Evolutionary conservation across 2,888 invertebrate genomes (phyloP).

Genomic region (Amblyteles armatorius): DNA sequence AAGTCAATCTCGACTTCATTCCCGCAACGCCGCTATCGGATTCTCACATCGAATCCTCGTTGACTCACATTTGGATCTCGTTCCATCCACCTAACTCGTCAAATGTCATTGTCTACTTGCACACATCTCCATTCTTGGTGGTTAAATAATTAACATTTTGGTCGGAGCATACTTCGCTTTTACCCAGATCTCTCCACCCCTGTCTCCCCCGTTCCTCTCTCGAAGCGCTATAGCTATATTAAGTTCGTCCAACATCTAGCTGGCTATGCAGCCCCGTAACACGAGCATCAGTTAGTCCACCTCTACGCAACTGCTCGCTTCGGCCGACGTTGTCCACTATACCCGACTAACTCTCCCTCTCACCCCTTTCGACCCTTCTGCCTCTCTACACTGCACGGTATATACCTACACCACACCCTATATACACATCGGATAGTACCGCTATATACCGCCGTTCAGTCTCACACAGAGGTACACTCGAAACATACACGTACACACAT

Average conservation of each 20-base stretch:
- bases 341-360: conserved; percentile 67
- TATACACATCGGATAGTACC: conserved; percentile 28
- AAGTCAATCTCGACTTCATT: neutral
- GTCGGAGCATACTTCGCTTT: conserved; percentile 76
- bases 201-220: conserved; percentile 66
- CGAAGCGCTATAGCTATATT: conserved; percentile 73
- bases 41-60: neutral
- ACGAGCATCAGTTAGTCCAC: conserved; percentile 81
- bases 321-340: conserved; percentile 78
- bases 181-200: conserved; percentile 58
- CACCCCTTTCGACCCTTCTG: conserved; percentile 60
- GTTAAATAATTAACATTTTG: conserved; percentile 83
- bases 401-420: conserved; percentile 31
- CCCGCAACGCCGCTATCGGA: neutral
- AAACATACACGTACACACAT: neutral
- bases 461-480: neutral
- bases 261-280: conserved; percentile 77
- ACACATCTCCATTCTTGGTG: conserved; percentile 71
- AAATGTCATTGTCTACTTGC: conserved; percentile 35
- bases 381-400: conserved; percentile 7
- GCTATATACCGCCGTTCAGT: conserved; percentile 5
- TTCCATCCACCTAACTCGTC: neutral
- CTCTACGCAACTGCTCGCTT: conserved; percentile 56
- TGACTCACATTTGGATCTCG: neutral
- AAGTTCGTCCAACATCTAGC: conserved; percentile 71